Base-by-base conservation (phyloP, 2,797 vertebrate genomes). In the Rhinophrynus dorsalis region DNA sequence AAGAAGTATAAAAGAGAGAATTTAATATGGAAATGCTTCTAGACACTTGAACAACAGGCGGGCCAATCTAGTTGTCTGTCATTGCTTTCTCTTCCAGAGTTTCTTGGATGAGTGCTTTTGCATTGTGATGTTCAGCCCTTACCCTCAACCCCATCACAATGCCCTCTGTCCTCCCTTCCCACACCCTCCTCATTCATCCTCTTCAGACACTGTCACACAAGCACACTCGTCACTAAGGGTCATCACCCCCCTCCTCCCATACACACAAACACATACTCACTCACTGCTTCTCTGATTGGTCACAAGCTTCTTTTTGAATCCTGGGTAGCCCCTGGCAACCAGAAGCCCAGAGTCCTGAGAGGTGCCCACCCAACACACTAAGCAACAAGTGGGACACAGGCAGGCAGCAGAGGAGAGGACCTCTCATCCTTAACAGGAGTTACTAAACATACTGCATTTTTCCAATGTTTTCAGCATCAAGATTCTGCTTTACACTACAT, bases 301-400 rank as follows among this genome's bases (percentile, higher is more conserved):
- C 78, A 65, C 75, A 57, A 2, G 78, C 76, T 77, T 69, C 51
- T 69, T 81, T 79, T 84, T 83, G 84, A 86, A 64, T 76, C 75
- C 65, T 68, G 76, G 79, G 81, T 83, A 82, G 67, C n/a, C 84
- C 82, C 4, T 82, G 82, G 83, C 82, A 86, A 85, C 85, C 74
- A 30, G 68, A 51, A 78, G 76, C 78, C 29, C 61, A 18, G 70
- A 55, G 51, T 20, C 20, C 56, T 0, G 48, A 76, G 58, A 18
- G 15, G 77, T 72, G 30, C 3, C 54, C 5, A 61, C 65, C 69
- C 48, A 54, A 48, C 54, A 35, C 7, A 47, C 38, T 15, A 35
- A 65, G 60, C 37, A 59, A 67, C 64, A 67, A 65, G 69, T 52
- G 61, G 76, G 69, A 67, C 23, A 32, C n/a, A 6, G 48, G 15